Percentiles rank a stretch among this genome's conserved stretches.
phyloP scores from a whole-genome alignment of 2,797 vertebrate genomes.

The Sylvia borin region DNA sequence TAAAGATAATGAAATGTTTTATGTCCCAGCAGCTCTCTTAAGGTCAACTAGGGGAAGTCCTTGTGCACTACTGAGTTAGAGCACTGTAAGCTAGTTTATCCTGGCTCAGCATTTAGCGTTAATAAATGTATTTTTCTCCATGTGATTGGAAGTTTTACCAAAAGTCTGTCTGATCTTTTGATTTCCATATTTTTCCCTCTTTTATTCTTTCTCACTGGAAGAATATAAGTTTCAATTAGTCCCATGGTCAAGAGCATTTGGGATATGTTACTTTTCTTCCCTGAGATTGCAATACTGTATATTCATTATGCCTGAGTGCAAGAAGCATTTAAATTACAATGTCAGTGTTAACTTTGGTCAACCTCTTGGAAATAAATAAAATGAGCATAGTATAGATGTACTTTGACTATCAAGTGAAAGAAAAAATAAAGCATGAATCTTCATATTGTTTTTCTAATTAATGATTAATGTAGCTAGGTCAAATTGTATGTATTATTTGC shows the following conservation, averaged over 20 bases:
- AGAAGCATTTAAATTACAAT: background rate
- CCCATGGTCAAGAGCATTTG: background rate
- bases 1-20: slow-evolving; percentile 38
- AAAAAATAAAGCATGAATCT: background rate
- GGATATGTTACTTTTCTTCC: background rate
- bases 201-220: background rate
- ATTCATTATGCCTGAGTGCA: background rate
- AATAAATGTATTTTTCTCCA: background rate
- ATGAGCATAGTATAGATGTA: background rate
- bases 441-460: background rate
- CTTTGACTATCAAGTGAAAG: background rate
- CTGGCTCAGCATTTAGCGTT: background rate
- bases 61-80: background rate
- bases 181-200: background rate
- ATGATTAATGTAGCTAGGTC: background rate
- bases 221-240: background rate
- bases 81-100: background rate
- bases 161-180: background rate
- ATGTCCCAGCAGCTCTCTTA: background rate
- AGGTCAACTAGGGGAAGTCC: background rate
- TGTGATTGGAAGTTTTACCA: background rate
- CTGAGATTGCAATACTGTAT: background rate
- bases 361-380: background rate
- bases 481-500: background rate
- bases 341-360: background rate